A percentile compares a stretch with the other conserved stretches of the same genome.
Evolutionary conservation across 2,888 invertebrate genomes (phyloP).

Genomic region (Petrolisthes manimaculis): DNA sequence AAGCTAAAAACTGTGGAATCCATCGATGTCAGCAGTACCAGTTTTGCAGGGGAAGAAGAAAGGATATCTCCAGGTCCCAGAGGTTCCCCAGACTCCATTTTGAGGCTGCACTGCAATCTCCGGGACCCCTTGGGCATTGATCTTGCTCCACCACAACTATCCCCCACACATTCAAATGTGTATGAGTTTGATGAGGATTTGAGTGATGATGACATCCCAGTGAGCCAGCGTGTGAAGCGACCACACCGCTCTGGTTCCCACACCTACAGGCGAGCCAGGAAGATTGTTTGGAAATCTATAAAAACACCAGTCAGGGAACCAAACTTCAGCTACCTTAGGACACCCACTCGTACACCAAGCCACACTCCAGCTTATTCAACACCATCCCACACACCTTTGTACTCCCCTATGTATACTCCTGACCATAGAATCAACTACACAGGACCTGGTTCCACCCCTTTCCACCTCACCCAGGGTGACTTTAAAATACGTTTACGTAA

Average conservation of each 20-base stretch:
- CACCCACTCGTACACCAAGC: slow-evolving; percentile 45
- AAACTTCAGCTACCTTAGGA: slow-evolving; percentile 56
- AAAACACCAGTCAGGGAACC: slow-evolving; percentile 55
- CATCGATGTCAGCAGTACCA: not conserved
- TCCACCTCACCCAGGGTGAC: slow-evolving; percentile 37
- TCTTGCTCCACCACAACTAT: not conserved
- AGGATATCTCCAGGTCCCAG: slow-evolving; percentile 7
- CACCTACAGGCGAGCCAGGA: slow-evolving; percentile 37
- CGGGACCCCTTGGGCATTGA: slow-evolving; percentile 64
- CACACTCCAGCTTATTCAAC: slow-evolving; percentile 50
- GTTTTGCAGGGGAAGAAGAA: not conserved
- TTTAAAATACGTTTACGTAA: slow-evolving; percentile 47
- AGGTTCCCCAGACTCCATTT: slow-evolving; percentile 42
- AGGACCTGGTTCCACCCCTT: slow-evolving; percentile 50
- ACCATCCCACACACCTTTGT: slow-evolving; percentile 35
- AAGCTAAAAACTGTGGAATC: slow-evolving; percentile 16
- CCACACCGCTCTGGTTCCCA: slow-evolving; percentile 1
- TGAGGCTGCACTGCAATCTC: slow-evolving; percentile 49
- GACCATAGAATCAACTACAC: slow-evolving; percentile 60
- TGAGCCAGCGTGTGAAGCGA: slow-evolving; percentile 27
- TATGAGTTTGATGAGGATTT: slow-evolving; percentile 56
- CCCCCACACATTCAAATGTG: slow-evolving; percentile 8
- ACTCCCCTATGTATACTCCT: slow-evolving; percentile 62
- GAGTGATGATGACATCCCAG: slow-evolving; percentile 49
- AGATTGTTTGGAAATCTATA: slow-evolving; percentile 54